These are phyloP conservation scores for Phyllostomus discolor DNA, from an alignment of 2,113 vertebrate species.

Conservation along the genomic window DNA sequence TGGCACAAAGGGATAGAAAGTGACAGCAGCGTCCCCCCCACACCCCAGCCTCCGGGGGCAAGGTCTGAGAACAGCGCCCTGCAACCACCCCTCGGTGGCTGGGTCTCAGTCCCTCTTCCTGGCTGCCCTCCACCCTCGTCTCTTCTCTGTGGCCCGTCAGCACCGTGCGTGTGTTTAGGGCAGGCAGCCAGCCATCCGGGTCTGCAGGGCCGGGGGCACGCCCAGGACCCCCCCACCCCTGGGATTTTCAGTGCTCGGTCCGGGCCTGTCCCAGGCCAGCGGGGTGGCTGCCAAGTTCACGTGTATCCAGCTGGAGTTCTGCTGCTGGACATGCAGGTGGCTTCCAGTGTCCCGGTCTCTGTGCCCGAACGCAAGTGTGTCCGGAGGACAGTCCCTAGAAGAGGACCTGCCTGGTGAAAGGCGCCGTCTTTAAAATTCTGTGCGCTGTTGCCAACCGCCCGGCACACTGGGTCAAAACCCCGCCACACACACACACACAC, in stretches of 20 bases:
- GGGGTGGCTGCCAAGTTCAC: accelerated
- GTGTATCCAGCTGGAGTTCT: accelerated
- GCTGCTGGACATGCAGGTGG: neutral
- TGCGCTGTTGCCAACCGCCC: neutral
- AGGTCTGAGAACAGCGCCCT: accelerated
- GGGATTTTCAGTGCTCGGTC: no score
- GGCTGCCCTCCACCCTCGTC: accelerated
- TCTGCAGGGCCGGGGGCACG: accelerated
- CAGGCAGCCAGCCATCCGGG: neutral
- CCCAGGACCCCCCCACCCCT: neutral
- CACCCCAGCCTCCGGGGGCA: neutral
- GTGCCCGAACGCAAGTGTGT: neutral
- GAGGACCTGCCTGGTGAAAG: neutral
- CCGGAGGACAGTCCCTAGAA: neutral
- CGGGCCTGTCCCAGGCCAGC: accelerated
- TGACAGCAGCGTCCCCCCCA: accelerated
- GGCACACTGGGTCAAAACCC: neutral
- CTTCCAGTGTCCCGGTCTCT: neutral
- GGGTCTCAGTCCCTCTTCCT: neutral
- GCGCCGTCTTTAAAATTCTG: no score
- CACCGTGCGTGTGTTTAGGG: neutral
- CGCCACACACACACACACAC: neutral
- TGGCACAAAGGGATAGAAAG: neutral
- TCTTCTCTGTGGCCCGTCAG: neutral
- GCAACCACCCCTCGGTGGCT: accelerated